Conservation (phyloP, 2,888 invertebrate species). For the Mimumesa dahlbomi region DNA sequence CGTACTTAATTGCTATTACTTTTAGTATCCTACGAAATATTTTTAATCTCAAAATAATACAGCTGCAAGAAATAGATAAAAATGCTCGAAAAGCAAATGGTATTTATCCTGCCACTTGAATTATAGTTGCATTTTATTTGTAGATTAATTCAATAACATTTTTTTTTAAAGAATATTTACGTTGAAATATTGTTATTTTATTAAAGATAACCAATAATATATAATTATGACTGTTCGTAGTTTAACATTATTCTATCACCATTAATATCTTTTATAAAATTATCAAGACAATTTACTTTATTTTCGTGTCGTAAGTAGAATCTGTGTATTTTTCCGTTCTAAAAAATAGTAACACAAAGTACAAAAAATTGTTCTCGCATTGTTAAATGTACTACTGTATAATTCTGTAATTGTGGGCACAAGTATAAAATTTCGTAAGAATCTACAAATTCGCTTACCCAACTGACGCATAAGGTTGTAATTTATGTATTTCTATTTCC, state of each 20-base stretch:
- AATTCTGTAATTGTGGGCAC: neutral
- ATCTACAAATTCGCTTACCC: conserved; percentile 42
- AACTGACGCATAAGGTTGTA: conserved; percentile 34
- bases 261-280: too few species aligned
- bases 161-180: too few species aligned
- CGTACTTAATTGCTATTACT: conserved; percentile 60
- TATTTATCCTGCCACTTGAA: conserved; percentile 57
- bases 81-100: conserved; percentile 58
- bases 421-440: neutral
- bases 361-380: neutral
- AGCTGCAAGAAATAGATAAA: conserved; percentile 41
- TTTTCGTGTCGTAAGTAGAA: too few species aligned
- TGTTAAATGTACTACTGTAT: neutral
- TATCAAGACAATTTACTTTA: too few species aligned
- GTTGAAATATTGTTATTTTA: too few species aligned
- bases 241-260: too few species aligned
- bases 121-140: neutral
- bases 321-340: neutral
- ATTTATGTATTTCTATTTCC: conserved; percentile 38
- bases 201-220: too few species aligned
- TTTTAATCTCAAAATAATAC: conserved; percentile 66
- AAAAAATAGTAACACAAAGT: neutral
- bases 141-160: too few species aligned
- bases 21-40: conserved; percentile 65
- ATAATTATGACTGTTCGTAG: too few species aligned